Evolutionary conservation across 2,113 vertebrate species (phyloP).

Genomic region (Ahaetulla prasina): DNA sequence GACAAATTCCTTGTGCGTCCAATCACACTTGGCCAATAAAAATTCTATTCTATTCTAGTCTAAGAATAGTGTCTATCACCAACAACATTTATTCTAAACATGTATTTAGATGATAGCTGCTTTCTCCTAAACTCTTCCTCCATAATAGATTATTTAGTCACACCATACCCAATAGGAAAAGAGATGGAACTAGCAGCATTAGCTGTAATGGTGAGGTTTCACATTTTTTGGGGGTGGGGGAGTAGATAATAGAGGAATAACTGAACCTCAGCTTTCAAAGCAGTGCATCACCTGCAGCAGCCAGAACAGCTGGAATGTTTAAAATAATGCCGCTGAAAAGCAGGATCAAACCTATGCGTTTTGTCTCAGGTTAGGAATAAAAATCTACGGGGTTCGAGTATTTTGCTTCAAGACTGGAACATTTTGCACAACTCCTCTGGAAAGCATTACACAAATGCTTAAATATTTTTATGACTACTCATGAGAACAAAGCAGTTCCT

Average conservation of each 20-base stretch:
- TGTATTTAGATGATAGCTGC: background rate
- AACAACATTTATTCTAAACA: background rate
- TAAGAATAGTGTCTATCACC: background rate
- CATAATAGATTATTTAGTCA: background rate
- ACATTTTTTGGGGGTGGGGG: background rate
- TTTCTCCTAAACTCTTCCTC: background rate
- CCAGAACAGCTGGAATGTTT: background rate
- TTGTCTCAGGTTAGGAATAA: background rate
- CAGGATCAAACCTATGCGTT: background rate
- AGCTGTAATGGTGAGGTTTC: background rate
- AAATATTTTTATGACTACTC: slow-evolving; percentile 21
- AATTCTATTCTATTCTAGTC: too few relatives aligned
- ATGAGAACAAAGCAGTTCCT: slow-evolving; percentile 5
- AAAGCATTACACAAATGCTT: slow-evolving; percentile 8
- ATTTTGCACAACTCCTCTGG: background rate
- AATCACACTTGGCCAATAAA: too few relatives aligned
- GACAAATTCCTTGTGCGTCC: too few relatives aligned
- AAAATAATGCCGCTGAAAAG: background rate
- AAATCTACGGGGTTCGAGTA: background rate
- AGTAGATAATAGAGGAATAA: background rate
- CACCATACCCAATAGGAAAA: background rate
- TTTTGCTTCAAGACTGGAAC: background rate
- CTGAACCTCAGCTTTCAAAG: background rate
- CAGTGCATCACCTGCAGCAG: background rate
- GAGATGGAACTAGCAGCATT: background rate